Percentiles rank a stretch among this genome's conserved stretches.
Conservation (phyloP, 2,888 invertebrate genomes). For the Hylaea fasciaria region DNA sequence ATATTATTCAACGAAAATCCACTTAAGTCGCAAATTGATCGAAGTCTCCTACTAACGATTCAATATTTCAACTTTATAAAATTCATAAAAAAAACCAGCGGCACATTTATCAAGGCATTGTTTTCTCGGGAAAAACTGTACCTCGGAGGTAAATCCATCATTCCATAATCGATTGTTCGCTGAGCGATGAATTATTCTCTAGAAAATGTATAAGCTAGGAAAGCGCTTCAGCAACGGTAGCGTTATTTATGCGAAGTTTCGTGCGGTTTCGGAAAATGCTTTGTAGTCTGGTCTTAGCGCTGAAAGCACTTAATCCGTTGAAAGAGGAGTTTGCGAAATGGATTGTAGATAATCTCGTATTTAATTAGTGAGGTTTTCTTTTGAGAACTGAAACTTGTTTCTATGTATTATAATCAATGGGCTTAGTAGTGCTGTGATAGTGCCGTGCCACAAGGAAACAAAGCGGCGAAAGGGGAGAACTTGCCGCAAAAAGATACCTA, state of each 20-base stretch:
- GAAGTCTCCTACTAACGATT: conserved; percentile 18
- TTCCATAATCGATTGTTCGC: conserved; percentile 64
- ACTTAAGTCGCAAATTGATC: conserved; percentile 18
- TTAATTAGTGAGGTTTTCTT: conserved; percentile 15
- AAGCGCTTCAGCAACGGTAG: conserved; percentile 25
- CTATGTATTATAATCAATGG: no score
- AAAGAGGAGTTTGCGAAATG: conserved; percentile 14
- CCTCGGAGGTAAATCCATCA: conserved; percentile 60
- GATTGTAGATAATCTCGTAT: conserved; percentile 14
- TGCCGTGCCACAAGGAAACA: no score
- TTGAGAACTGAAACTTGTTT: background rate
- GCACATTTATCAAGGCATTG: conserved; percentile 29
- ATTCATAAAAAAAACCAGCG: conserved; percentile 18
- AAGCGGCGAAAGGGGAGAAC: no score
- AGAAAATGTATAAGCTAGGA: conserved; percentile 45
- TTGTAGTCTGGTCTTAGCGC: conserved; percentile 24
- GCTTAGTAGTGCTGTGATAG: no score
- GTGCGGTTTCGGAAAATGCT: conserved; percentile 32
- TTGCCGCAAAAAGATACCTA: no score
- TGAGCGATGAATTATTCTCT: conserved; percentile 58
- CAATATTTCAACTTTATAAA: conserved; percentile 27
- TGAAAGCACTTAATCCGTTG: conserved; percentile 29
- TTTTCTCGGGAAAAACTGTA: conserved; percentile 35
- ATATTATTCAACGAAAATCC: conserved; percentile 3
- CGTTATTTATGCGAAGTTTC: conserved; percentile 27